These are phyloP conservation scores for Oscheius sp. DNA, from an alignment of 2,888 invertebrate genomes.

Conservation along the genomic window DNA sequence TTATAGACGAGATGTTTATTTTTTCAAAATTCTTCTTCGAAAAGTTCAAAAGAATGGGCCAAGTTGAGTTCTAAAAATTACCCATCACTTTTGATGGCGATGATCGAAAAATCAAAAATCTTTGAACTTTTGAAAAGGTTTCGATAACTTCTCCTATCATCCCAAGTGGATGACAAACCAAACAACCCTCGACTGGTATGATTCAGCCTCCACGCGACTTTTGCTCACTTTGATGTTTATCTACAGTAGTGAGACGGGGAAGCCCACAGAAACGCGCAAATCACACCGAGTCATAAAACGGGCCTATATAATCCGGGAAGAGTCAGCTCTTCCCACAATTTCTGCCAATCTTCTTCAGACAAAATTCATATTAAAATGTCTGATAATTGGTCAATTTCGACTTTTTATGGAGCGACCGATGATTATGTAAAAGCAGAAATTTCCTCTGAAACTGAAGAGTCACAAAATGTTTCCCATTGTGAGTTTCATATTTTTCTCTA, in stretches of 20 bases:
- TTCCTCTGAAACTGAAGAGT: too few relatives aligned
- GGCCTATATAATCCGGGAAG: neutral
- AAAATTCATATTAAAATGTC: neutral
- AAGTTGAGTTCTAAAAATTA: too few relatives aligned
- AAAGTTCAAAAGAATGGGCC: too few relatives aligned
- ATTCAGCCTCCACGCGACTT: neutral
- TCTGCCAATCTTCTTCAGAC: neutral
- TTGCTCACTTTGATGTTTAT: neutral
- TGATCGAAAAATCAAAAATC: neutral
- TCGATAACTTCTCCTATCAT: neutral
- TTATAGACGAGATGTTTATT: too few relatives aligned
- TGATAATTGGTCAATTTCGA: too few relatives aligned
- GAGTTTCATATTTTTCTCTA: too few relatives aligned
- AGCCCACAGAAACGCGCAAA: neutral
- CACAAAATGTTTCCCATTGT: too few relatives aligned
- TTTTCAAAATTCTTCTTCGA: too few relatives aligned
- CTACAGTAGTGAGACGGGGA: neutral
- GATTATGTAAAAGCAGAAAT: too few relatives aligned
- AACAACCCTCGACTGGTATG: neutral
- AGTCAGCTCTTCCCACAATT: neutral
- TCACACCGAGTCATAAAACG: neutral
- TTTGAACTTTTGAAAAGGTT: neutral
- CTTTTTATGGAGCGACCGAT: too few relatives aligned
- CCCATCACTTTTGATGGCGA: too few relatives aligned
- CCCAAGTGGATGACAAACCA: neutral